phyloP scores from a whole-genome alignment of 2,888 invertebrate species.

The Mechanitis mazaeus region DNA sequence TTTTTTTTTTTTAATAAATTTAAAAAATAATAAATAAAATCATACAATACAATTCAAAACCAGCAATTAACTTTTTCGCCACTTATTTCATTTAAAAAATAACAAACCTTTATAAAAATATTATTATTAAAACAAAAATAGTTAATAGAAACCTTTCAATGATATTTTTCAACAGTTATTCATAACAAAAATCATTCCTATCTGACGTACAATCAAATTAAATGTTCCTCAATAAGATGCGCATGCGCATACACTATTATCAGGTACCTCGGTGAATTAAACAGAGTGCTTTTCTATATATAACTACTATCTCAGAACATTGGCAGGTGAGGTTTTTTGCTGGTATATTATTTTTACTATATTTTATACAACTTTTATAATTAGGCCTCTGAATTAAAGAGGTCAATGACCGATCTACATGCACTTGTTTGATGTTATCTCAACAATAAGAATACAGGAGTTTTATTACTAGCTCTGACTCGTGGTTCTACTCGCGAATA shows the following conservation, averaged over 20 bases:
- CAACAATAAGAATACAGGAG: not conserved
- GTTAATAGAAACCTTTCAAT: too few species aligned
- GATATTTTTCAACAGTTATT: too few species aligned
- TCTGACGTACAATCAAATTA: slow-evolving; percentile 3
- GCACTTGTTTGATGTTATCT: not conserved
- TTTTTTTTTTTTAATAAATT: too few species aligned
- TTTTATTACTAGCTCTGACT: too few species aligned
- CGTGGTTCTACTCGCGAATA: too few species aligned
- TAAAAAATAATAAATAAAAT: too few species aligned
- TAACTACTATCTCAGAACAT: slow-evolving; percentile 72
- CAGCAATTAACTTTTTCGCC: too few species aligned
- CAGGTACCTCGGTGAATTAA: slow-evolving; percentile 69
- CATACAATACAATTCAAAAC: too few species aligned
- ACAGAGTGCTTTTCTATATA: slow-evolving; percentile 75
- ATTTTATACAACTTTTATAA: slow-evolving; percentile 65
- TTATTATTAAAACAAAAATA: too few species aligned
- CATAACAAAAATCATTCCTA: not conserved
- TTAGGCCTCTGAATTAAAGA: slow-evolving; percentile 42
- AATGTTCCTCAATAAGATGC: slow-evolving; percentile 8
- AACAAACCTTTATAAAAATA: too few species aligned
- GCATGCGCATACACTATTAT: slow-evolving; percentile 53
- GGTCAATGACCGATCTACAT: too few species aligned
- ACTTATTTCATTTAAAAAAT: too few species aligned
- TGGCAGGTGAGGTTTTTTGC: slow-evolving; percentile 70
- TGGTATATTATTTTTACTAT: slow-evolving; percentile 50